These are phyloP conservation scores for Mesocricetus auratus DNA, from an alignment of 2,113 vertebrate species.

Conservation along the genomic window DNA sequence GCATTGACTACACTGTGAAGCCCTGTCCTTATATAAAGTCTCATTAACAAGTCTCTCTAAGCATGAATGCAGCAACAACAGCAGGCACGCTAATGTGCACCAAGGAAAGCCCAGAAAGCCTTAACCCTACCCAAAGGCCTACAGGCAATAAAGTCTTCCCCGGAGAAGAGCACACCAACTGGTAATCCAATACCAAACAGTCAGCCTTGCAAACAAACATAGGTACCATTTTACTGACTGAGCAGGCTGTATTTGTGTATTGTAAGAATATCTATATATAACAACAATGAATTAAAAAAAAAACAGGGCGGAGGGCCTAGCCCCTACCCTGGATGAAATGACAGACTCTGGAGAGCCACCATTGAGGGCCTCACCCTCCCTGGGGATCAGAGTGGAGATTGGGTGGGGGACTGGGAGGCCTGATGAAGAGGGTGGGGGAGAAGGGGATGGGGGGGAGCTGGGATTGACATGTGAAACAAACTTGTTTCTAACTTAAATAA, in stretches of 20 bases:
- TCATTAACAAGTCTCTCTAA: neutral
- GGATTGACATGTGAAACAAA: no score
- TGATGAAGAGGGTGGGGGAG: no score
- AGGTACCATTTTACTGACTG: neutral
- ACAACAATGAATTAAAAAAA: neutral
- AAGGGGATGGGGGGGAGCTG: no score
- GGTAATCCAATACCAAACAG: neutral
- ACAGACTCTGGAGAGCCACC: no score
- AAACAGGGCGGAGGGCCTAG: no score
- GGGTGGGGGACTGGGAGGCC: no score
- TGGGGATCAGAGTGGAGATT: no score
- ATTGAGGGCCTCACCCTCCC: no score
- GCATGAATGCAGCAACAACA: neutral
- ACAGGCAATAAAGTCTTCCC: neutral
- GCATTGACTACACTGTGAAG: neutral
- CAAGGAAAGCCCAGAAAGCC: neutral
- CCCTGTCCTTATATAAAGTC: neutral
- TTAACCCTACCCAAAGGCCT: neutral
- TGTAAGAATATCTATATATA: neutral
- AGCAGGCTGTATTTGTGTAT: neutral
- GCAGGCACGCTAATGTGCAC: neutral
- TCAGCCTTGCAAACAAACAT: neutral
- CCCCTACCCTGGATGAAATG: no score
- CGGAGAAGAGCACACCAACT: neutral
- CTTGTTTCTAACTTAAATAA: no score